A percentile compares a stretch with the other conserved stretches of the same genome.
These are phyloP conservation scores for Stylophora pistillata DNA, from an alignment of 64 coral and sea anemone species.

Conservation along the genomic window DNA sequence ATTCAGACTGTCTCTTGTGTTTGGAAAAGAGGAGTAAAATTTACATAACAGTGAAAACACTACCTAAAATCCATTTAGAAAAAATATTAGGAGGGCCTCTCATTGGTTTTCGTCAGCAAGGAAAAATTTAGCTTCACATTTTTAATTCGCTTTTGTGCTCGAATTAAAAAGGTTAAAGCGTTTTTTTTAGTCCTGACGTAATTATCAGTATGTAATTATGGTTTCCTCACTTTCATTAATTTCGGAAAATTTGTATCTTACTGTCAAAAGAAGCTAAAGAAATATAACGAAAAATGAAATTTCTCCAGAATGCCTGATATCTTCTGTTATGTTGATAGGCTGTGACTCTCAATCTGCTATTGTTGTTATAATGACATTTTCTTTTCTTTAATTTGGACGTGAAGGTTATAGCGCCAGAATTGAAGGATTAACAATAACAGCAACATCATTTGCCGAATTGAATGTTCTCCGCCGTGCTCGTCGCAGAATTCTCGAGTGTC, in stretches of 20 bases:
- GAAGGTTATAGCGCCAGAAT: too few species aligned
- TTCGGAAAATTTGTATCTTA: not conserved
- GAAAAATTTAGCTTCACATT: not conserved
- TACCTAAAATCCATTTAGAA: not conserved
- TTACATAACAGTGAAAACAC: not conserved
- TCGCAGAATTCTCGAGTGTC: too few species aligned
- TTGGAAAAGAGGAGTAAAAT: not conserved
- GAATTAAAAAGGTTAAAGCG: not conserved
- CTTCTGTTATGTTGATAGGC: too few species aligned
- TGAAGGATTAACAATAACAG: too few species aligned
- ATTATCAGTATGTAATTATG: not conserved
- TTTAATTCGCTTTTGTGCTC: not conserved
- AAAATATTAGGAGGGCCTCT: not conserved
- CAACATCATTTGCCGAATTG: too few species aligned
- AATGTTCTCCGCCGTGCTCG: too few species aligned
- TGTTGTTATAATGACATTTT: too few species aligned
- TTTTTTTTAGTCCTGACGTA: too few species aligned
- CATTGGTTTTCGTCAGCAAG: not conserved
- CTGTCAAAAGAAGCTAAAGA: not conserved
- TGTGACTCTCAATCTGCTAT: too few species aligned
- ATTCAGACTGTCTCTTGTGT: not conserved
- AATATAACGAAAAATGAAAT: not conserved
- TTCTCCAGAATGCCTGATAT: not conserved
- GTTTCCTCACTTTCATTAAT: not conserved
- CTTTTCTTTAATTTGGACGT: too few species aligned